Percentiles rank a stretch among this genome's conserved stretches.
phyloP scores from a whole-genome alignment of 2,888 invertebrate species.

The Xylota segnis region DNA sequence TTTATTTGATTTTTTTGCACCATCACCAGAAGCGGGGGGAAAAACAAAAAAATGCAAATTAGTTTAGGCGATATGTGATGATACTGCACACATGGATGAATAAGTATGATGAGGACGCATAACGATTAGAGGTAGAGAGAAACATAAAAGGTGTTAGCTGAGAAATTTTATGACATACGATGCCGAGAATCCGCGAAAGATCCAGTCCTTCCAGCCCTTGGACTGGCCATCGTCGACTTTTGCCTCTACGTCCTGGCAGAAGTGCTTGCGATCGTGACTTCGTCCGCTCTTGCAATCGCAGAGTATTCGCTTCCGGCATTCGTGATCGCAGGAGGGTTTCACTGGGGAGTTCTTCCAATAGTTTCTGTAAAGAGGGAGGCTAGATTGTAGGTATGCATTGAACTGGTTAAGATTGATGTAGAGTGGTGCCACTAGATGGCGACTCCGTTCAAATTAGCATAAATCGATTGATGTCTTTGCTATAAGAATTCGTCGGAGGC shows the following conservation, averaged over 20 bases:
- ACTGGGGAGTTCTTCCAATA: constrained; percentile 96
- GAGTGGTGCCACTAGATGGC: too few relatives aligned
- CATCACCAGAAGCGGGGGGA: constrained; percentile 55
- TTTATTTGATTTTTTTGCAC: constrained; percentile 31
- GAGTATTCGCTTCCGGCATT: constrained; percentile 93
- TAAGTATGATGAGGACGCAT: constrained; percentile 36
- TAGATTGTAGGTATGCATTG: too few relatives aligned
- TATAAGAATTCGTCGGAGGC: too few relatives aligned
- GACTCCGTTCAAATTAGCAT: too few relatives aligned
- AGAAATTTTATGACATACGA: constrained; percentile 89
- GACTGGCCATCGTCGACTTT: constrained; percentile 91
- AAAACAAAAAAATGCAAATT: constrained; percentile 44
- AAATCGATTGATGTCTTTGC: too few relatives aligned
- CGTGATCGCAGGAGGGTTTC: constrained; percentile 91
- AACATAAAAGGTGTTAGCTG: constrained; percentile 45
- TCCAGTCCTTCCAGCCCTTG: constrained; percentile 94
- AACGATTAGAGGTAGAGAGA: constrained; percentile 1
- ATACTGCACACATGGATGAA: constrained; percentile 17
- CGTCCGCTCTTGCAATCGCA: constrained; percentile 95
- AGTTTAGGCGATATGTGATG: constrained; percentile 44
- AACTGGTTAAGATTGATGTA: too few relatives aligned
- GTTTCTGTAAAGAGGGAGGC: constrained; percentile 86
- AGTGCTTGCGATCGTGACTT: constrained; percentile 93
- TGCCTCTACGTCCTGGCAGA: constrained; percentile 93
- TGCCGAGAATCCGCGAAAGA: constrained; percentile 93